Evolutionary conservation across 1,140 invertebrate genomes (phyloP), one percentile per base, ranked within the genome.

Genomic region (Oryctes rhinoceros): DNA sequence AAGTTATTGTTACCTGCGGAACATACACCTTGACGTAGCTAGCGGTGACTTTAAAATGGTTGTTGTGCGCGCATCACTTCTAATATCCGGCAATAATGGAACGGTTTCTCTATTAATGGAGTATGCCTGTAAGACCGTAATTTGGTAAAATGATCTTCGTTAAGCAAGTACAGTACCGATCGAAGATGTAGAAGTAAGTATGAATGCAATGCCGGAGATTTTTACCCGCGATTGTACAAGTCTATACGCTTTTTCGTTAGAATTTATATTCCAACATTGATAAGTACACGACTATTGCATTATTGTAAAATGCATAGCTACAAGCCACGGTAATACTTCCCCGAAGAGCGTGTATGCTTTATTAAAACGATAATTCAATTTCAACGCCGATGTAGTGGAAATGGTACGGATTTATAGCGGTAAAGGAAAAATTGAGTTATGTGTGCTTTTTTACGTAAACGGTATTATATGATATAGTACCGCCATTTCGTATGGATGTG

Each of bases 271-370:
- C 3, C 4, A 71, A 71, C 18, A 71, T 71, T 37, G 2, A 10
- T 30, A 71, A 71, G 53, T 71, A 71, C 65, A 71, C 24, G 65
- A 71, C 65, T 71, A 71, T 71, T 71, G 65, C 65, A 71, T 71
- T 71, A 71, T 35, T 71, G 65, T 71, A 35, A 24, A 67, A 67
- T 67, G 9, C 24, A 30, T 59, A 6, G 53, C 4, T 24, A 15
- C 24, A 35, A 35, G 11, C 6, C 35, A 15, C 24, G 18, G 20
- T 5, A 35, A 20, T 9, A 10, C 15, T 24, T 71, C 24, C 24
- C 24, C 4, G 65, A 71, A 30, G 4, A 1, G 65, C 35, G 20
- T 35, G 24, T 37, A 35, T 24, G 4, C 13, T 71, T 71, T 71
- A 71, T 35, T 71, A 71, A 71, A 71, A 71, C 65, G 35, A 71